Evolutionary conservation across 2,113 vertebrate genomes (phyloP).

Genomic region (Notechis scutatus): DNA sequence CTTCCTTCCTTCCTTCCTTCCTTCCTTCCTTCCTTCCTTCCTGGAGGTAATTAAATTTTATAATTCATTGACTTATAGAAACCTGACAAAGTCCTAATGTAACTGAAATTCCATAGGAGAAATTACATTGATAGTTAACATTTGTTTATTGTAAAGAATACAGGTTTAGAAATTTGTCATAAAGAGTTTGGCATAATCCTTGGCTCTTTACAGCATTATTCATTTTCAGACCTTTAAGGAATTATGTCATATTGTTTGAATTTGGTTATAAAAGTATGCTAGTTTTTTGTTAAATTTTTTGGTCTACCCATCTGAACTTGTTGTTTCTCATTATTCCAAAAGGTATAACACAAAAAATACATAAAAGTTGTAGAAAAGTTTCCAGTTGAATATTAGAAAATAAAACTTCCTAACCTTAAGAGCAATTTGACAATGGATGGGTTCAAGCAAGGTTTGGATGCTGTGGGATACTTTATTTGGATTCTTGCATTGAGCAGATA

Average conservation of each 20-base stretch:
- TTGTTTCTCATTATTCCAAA: not conserved
- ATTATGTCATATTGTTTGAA: not conserved
- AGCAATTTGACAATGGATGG: not conserved
- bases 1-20: too few species aligned
- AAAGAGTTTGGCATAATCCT: not conserved
- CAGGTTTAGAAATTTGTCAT: not conserved
- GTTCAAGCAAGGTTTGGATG: not conserved
- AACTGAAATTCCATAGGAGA: not conserved
- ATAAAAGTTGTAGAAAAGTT: not conserved
- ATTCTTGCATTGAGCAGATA: not conserved
- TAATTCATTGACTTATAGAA: not conserved
- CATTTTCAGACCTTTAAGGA: not conserved
- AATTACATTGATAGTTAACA: not conserved
- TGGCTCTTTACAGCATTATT: not conserved
- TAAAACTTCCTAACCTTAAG: not conserved
- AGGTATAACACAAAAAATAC: not conserved
- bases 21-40: too few species aligned
- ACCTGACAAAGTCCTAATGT: not conserved
- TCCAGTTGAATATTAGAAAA: not conserved
- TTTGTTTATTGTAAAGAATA: not conserved
- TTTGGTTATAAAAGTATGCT: not conserved
- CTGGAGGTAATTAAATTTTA: not conserved
- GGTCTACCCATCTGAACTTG: not conserved
- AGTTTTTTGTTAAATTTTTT: not conserved
- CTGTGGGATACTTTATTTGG: not conserved